Evolutionary conservation across 2,888 invertebrate species (phyloP).

Genomic region (Scaptodrosophila latifasciaeformis): DNA sequence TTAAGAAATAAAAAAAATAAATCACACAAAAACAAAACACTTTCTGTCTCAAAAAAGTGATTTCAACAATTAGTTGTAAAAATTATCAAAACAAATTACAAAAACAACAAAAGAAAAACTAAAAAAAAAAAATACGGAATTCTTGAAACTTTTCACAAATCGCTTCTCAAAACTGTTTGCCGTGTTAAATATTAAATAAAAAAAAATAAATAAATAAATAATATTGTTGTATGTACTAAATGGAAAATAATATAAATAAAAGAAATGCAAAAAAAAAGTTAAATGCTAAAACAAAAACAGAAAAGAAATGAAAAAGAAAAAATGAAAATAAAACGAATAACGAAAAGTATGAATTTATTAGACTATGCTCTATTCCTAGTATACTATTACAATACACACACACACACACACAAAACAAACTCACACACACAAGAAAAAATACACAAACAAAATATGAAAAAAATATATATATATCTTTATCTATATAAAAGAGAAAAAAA

Average conservation of each 20-base stretch:
- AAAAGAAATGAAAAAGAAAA: conserved; percentile 20
- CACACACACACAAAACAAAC: background rate
- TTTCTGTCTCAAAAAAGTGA: conserved; percentile 39
- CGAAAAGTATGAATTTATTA: conserved; percentile 69
- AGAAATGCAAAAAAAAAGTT: conserved; percentile 9
- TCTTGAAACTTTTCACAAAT: conserved; percentile 13
- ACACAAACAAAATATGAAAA: conserved; percentile 10
- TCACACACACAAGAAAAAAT: conserved; percentile 2
- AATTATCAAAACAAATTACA: conserved; percentile 23
- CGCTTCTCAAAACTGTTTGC: conserved; percentile 38
- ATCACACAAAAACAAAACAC: conserved; percentile 21
- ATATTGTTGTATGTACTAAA: conserved; percentile 11
- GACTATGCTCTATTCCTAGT: conserved; percentile 51
- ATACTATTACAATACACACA: conserved; percentile 21
- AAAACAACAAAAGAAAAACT: conserved; percentile 10
- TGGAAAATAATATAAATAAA: conserved; percentile 9
- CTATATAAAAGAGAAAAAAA: background rate
- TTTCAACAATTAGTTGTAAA: conserved; percentile 39
- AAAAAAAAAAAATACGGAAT: conserved; percentile 21
- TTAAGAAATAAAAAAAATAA: conserved; percentile 19
- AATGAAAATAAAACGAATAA: conserved; percentile 43
- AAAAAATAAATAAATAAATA: conserved; percentile 4
- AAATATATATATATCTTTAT: conserved; percentile 18
- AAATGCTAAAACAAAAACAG: conserved; percentile 19
- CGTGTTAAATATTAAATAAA: conserved; percentile 32